Conservation (phyloP, 2,797 vertebrate species). For the Balearica regulorum region DNA sequence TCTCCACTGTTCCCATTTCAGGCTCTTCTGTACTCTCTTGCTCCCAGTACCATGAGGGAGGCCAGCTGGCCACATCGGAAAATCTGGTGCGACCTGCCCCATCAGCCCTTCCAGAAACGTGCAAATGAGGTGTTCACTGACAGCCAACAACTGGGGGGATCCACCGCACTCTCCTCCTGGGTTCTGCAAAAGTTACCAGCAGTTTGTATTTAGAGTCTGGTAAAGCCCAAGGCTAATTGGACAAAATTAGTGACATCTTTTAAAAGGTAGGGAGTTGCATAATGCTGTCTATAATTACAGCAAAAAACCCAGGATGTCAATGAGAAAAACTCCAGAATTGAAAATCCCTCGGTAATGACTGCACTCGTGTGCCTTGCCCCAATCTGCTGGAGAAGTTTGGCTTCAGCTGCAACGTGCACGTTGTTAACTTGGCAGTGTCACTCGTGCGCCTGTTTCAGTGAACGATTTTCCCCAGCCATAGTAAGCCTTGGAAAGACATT, state of each 20-base stretch:
- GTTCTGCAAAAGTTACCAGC: not conserved
- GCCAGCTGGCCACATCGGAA: not conserved
- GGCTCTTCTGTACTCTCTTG: not conserved
- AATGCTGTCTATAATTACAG: not conserved
- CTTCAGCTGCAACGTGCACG: not conserved
- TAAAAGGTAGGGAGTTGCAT: not conserved
- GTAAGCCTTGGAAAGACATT: not conserved
- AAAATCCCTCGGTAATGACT: not conserved
- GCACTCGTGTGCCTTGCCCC: not conserved
- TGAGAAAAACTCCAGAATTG: not conserved
- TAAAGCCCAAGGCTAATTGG: not conserved
- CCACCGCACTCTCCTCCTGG: not conserved
- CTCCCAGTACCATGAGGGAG: not conserved
- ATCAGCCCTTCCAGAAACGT: not conserved
- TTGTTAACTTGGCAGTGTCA: not conserved
- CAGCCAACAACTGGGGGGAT: fast-evolving
- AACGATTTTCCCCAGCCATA: not conserved
- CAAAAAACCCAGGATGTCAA: not conserved
- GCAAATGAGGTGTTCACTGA: not conserved
- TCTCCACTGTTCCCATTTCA: not conserved
- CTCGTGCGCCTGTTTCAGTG: not conserved
- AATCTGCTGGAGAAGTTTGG: slow-evolving; percentile 9
- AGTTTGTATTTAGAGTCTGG: not conserved
- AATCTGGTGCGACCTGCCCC: not conserved
- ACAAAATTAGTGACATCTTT: not conserved